Evolutionary conservation across 2,888 invertebrate species (phyloP).

Genomic region (Synanthedon tipuliformis): DNA sequence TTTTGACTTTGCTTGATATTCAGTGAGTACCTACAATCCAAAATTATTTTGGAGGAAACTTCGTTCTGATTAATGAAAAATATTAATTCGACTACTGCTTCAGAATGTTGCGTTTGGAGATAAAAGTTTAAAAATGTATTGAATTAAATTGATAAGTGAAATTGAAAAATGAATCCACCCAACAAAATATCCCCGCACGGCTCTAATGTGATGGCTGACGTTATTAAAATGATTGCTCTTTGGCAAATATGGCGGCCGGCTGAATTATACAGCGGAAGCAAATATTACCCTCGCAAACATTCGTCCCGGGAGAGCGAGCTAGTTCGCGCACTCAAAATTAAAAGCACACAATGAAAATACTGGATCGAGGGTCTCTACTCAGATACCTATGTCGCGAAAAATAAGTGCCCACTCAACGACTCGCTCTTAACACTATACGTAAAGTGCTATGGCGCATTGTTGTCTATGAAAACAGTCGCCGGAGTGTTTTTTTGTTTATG

Average conservation of each 20-base stretch:
- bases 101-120: too few species aligned
- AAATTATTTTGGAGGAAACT: too few species aligned
- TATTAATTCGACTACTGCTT: too few species aligned
- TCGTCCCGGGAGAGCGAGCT: slow-evolving; percentile 69
- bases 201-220: slow-evolving; percentile 67
- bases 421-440: slow-evolving; percentile 58
- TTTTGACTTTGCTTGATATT: too few species aligned
- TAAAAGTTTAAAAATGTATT: too few species aligned
- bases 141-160: slow-evolving; percentile 27
- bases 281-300: slow-evolving; percentile 73
- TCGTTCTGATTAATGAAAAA: too few species aligned
- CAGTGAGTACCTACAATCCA: too few species aligned
- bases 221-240: slow-evolving; percentile 75
- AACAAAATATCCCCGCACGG: slow-evolving; percentile 48
- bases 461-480: slow-evolving; percentile 65
- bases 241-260: slow-evolving; percentile 73
- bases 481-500: slow-evolving; percentile 69
- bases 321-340: slow-evolving; percentile 75
- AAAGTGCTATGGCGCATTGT: slow-evolving; percentile 50
- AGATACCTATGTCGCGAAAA: slow-evolving; percentile 67
- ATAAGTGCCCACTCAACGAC: slow-evolving; percentile 57
- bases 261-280: slow-evolving; percentile 74
- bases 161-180: slow-evolving; percentile 59
- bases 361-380: slow-evolving; percentile 55
- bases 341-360: slow-evolving; percentile 75